Conservation (phyloP, 2,888 invertebrate species). For the Pelosia muscerda region DNA sequence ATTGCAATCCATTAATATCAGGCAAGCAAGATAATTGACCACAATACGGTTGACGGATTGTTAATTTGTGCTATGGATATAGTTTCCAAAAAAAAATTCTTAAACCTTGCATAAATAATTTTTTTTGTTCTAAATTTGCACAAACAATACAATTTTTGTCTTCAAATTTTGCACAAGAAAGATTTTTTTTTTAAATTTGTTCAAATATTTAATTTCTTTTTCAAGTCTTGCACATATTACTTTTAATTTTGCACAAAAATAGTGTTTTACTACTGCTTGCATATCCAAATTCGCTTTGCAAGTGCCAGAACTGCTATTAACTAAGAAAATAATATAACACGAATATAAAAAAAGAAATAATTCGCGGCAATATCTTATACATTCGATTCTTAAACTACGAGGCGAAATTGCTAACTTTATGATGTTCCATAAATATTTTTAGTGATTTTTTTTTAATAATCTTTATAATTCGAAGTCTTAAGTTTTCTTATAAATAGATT, state of each 20-base stretch:
- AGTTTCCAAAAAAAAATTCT: background rate
- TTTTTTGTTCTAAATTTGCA: background rate
- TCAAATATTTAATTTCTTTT: no score
- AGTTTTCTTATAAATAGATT: slow-evolving; percentile 27
- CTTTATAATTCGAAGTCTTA: slow-evolving; percentile 31
- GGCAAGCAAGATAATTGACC: slow-evolving; percentile 1
- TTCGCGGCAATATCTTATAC: slow-evolving; percentile 24
- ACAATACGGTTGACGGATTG: background rate
- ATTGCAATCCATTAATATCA: background rate
- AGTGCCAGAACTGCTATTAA: background rate
- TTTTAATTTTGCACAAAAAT: background rate
- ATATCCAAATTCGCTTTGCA: background rate
- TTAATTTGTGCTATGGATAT: background rate
- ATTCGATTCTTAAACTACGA: slow-evolving; percentile 35
- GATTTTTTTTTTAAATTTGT: no score
- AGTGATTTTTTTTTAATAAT: slow-evolving; percentile 20
- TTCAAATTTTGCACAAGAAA: background rate
- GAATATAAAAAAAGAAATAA: slow-evolving; percentile 6
- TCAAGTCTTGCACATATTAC: background rate
- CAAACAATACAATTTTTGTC: background rate
- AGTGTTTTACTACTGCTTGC: background rate
- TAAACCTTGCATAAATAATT: background rate
- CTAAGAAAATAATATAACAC: slow-evolving; percentile 2
- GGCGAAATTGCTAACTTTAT: slow-evolving; percentile 24
- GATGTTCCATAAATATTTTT: slow-evolving; percentile 23